These are phyloP conservation scores for Platypus cylindrus DNA, from an alignment of 2,888 invertebrate genomes.

Conservation along the genomic window DNA sequence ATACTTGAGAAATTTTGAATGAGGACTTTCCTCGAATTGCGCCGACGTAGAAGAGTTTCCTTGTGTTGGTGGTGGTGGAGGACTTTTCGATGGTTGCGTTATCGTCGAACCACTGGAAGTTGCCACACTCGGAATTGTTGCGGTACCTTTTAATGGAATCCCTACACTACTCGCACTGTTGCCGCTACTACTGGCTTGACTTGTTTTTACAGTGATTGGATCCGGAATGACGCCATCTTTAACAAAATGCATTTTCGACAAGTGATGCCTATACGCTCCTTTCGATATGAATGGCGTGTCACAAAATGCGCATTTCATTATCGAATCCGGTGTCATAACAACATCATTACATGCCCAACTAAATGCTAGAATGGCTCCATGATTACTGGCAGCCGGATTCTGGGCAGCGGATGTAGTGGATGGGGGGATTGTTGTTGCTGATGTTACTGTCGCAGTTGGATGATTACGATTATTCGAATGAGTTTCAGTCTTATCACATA, in stretches of 20 bases:
- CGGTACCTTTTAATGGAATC: conserved; percentile 26
- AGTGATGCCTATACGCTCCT: conserved; percentile 90
- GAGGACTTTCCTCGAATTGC: conserved; percentile 76
- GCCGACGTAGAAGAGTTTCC: too few species aligned
- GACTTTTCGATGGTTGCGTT: conserved; percentile 32
- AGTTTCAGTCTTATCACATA: conserved; percentile 89
- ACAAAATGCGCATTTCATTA: conserved; percentile 90
- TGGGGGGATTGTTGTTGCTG: conserved; percentile 29
- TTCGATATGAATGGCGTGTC: conserved; percentile 94
- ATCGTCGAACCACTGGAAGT: conserved; percentile 22
- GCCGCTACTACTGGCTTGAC: conserved; percentile 29
- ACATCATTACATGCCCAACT: conserved; percentile 93
- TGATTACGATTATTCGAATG: conserved; percentile 39
- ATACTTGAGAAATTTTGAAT: conserved; percentile 96
- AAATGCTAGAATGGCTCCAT: conserved; percentile 77
- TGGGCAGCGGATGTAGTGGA: conserved; percentile 29
- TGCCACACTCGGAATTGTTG: conserved; percentile 20
- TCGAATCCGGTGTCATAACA: conserved; percentile 71
- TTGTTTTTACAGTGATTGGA: conserved; percentile 49
- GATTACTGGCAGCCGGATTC: conserved; percentile 44
- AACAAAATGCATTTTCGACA: conserved; percentile 91
- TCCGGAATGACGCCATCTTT: conserved; percentile 81
- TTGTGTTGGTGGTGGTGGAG: too few species aligned
- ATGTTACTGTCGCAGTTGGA: conserved; percentile 26
- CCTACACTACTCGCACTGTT: conserved; percentile 18